phyloP scores from a whole-genome alignment of 2,797 vertebrate species.

The Karalla daura region DNA sequence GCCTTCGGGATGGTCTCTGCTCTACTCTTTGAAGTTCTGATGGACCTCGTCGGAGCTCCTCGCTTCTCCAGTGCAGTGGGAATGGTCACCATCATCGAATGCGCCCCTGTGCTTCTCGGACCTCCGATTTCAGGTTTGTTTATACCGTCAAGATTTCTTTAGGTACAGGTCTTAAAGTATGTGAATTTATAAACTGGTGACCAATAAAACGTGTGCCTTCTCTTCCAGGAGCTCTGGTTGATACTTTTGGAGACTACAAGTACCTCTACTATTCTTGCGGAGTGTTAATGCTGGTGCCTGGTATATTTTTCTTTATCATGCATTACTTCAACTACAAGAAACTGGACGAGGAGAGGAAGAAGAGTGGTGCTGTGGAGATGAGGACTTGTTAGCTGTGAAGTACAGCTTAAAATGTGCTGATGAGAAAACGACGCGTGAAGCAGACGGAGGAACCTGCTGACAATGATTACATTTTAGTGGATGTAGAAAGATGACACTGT shows the following conservation, averaged over 20 bases:
- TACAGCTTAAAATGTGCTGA: slow-evolving; percentile 57
- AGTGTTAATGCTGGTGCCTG: slow-evolving; percentile 83
- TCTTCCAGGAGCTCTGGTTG: slow-evolving; percentile 83
- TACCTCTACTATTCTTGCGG: slow-evolving; percentile 88
- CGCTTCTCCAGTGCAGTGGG: slow-evolving; percentile 85
- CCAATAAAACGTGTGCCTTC: neutral
- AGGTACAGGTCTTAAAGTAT: neutral
- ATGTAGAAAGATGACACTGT: slow-evolving; percentile 1
- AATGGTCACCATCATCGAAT: slow-evolving; percentile 86
- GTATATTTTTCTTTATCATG: slow-evolving; percentile 88
- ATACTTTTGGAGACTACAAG: slow-evolving; percentile 86
- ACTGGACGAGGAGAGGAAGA: slow-evolving; percentile 77
- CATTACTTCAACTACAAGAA: slow-evolving; percentile 88
- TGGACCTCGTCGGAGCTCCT: slow-evolving; percentile 84
- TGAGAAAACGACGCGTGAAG: slow-evolving; percentile 27
- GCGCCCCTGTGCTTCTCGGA: slow-evolving; percentile 84
- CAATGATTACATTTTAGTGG: slow-evolving; percentile 22
- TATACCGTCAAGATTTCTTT: neutral
- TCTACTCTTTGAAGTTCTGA: slow-evolving; percentile 87
- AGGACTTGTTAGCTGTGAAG: slow-evolving; percentile 66
- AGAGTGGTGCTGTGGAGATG: slow-evolving; percentile 53
- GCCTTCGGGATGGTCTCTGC: slow-evolving; percentile 86
- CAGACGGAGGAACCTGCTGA: slow-evolving; percentile 28
- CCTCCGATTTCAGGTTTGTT: slow-evolving; percentile 86
- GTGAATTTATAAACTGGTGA: neutral